Percentiles rank a stretch among this genome's conserved stretches.
Conservation (phyloP, 2,888 invertebrate species). For the Pseudococcus jackbeardsleyi region DNA sequence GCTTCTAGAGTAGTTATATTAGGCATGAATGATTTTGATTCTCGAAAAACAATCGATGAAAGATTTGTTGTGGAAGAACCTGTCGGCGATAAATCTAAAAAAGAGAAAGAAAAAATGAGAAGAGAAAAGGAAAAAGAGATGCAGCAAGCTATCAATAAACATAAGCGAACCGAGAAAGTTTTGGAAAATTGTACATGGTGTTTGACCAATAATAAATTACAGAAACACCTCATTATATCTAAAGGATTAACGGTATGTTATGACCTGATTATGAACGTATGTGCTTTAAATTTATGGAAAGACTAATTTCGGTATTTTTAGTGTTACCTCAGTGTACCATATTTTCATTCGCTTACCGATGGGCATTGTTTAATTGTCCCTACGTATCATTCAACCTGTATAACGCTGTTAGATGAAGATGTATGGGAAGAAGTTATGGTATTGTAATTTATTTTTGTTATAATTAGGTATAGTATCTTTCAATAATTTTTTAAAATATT, state of each 20-base stretch:
- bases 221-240: conserved; percentile 87
- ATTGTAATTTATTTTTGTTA: conserved; percentile 65
- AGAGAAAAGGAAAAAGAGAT: conserved; percentile 75
- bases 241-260: conserved; percentile 79
- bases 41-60: conserved; percentile 71
- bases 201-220: conserved; percentile 82
- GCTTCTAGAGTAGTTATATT: conserved; percentile 74
- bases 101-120: conserved; percentile 74
- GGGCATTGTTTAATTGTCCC: conserved; percentile 92
- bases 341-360: conserved; percentile 82
- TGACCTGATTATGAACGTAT: not conserved
- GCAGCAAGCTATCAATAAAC: conserved; percentile 80
- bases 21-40: conserved; percentile 77
- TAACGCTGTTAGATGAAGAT: conserved; percentile 92
- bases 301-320: conserved; percentile 68
- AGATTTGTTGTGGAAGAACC: conserved; percentile 64
- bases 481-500: conserved; percentile 55
- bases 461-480: conserved; percentile 54
- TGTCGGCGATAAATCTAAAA: conserved; percentile 68
- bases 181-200: conserved; percentile 88
- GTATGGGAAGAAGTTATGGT: conserved; percentile 90
- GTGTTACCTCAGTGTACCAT: conserved; percentile 86
- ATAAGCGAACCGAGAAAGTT: conserved; percentile 77
- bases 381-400: conserved; percentile 83
- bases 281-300: not conserved